Base-by-base conservation (phyloP, 2,888 invertebrate species). In the Watsonalla cultraria region DNA sequence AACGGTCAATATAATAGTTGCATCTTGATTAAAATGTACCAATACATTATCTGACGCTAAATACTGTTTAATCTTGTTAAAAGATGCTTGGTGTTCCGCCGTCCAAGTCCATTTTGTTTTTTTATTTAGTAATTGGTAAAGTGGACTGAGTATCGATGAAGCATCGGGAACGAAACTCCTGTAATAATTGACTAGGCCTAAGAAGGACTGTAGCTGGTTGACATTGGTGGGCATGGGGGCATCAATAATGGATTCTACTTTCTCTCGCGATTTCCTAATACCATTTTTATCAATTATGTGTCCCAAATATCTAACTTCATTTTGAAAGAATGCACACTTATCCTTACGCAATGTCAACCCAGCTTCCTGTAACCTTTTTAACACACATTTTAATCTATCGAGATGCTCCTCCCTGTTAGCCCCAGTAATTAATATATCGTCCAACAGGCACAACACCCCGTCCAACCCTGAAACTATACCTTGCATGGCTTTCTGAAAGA, bases 161-260 rank as follows among this genome's bases (percentile, higher is more conserved):
- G 62, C 61, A 13, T n/a, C n/a, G n/a, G n/a, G n/a, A n/a, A n/a
- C n/a, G n/a, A n/a, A n/a, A n/a, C n/a, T n/a, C n/a, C n/a, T 49
- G 39, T 61, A 68, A 34, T 65, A 66, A 50, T 68, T 68, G 0
- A 58, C 52, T 2, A 68, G 47, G 0, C 64, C 68, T 49, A 66
- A 49, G 54, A 65, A 66, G 2, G 63, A 66, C 53, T 68, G 62
- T 33, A 70, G 51, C 7, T 60, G 50, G n/a, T 33, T 51, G 0
- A 66, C 54, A 14, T 60, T 55, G 0, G 45, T 49, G 0, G 69
- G 69, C 2, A 54, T 45, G 0, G 61, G 53, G 0, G 60, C 56
- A 0, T 66, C 50, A 0, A 51, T 11, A 11, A 66, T 64, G 0
- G 64, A 62, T 34, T 57, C 53, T 0, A 64, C 57, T 51, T 63